These are phyloP conservation scores for Nasonia giraulti DNA, from an alignment of 1,140 invertebrate species.

Conservation along the genomic window DNA sequence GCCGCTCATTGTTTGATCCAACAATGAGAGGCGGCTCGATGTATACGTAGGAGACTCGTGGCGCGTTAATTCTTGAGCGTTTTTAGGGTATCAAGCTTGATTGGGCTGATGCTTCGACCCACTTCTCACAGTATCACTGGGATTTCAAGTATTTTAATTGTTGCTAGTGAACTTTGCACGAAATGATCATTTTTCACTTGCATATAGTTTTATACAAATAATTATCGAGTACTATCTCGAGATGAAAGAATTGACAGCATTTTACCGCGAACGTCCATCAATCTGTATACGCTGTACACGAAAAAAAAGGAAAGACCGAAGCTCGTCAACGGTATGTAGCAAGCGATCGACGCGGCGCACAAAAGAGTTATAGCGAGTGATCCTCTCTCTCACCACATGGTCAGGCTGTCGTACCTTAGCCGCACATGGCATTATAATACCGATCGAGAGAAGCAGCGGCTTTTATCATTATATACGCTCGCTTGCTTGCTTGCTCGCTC, in stretches of 20 bases:
- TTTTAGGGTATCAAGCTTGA: neutral
- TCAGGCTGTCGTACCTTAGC: neutral
- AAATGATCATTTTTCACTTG: too few relatives aligned
- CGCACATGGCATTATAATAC: constrained; percentile 11
- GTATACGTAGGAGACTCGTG: neutral
- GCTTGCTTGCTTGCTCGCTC: neutral
- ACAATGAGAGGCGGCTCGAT: neutral
- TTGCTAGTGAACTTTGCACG: neutral
- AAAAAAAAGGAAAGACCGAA: neutral
- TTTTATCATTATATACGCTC: constrained; percentile 9
- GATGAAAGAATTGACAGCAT: too few relatives aligned
- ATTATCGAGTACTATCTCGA: too few relatives aligned
- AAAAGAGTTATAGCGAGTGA: neutral
- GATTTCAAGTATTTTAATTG: neutral
- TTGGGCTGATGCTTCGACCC: neutral
- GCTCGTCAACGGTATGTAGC: neutral
- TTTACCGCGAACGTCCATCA: neutral
- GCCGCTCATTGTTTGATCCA: neutral
- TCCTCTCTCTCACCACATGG: neutral
- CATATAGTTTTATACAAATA: too few relatives aligned
- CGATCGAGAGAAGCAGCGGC: neutral
- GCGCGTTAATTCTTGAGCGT: neutral
- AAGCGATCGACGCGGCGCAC: too few relatives aligned
- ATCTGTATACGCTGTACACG: neutral
- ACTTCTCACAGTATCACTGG: neutral